Conservation (phyloP, 2,888 invertebrate genomes). For the Torymus texanus region DNA sequence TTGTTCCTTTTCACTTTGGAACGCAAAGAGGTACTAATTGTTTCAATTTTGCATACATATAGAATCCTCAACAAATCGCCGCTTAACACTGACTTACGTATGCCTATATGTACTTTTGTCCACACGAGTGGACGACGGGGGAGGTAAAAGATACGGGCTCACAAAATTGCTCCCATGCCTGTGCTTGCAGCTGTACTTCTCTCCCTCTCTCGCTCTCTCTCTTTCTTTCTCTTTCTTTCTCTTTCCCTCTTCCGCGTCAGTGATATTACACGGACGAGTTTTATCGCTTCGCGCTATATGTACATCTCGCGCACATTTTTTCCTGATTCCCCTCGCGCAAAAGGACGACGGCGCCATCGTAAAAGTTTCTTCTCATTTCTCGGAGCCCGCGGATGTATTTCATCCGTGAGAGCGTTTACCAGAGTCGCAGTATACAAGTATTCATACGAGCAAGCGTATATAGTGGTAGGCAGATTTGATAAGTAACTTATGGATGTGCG, state of each 20-base stretch:
- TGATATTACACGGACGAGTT: slow-evolving; percentile 29
- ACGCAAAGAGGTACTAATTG: not conserved
- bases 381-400: not conserved
- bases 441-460: too few relatives aligned
- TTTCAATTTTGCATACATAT: slow-evolving; percentile 40
- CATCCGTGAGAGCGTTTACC: slow-evolving; percentile 8
- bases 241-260: not conserved
- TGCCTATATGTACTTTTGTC: not conserved
- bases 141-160: slow-evolving; percentile 23
- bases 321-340: too few relatives aligned
- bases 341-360: not conserved
- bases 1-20: too few relatives aligned
- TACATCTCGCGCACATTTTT: not conserved
- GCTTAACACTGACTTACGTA: slow-evolving; percentile 17
- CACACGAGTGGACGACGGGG: not conserved
- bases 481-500: slow-evolving; percentile 30
- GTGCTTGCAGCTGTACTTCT: not conserved
- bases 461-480: slow-evolving; percentile 10
- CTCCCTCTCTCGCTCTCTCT: not conserved
- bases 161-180: slow-evolving; percentile 15
- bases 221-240: slow-evolving; percentile 22
- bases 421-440: not conserved
- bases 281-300: slow-evolving; percentile 1
- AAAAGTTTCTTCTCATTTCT: slow-evolving; percentile 35
- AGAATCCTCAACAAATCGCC: not conserved